Evolutionary conservation across 2,888 invertebrate genomes (phyloP), one percentile per base, ranked within the genome.

Genomic region (Scotopteryx bipunctaria): DNA sequence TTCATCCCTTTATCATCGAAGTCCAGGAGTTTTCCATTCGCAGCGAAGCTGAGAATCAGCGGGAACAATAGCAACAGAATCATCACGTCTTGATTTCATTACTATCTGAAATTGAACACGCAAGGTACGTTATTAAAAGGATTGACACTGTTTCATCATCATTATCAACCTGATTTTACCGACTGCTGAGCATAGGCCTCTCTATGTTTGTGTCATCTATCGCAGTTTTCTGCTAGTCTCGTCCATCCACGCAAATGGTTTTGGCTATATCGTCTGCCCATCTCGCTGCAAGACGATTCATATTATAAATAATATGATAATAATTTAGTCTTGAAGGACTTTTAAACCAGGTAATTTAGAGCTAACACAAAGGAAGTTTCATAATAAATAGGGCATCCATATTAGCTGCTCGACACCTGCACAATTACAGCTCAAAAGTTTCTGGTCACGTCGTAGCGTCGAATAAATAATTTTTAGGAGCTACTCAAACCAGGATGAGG

Each of bases 61-160:
- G 78, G 57, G 54, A 66, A 68, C 62, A 66, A 66, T 58, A 69
- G 59, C 59, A 59, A 37, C 42, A 66, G 64, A 69, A 72, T 56
- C 89, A 89, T 89, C 59, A 78, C 84, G 76, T 71, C 68, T 72
- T 59, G 69, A 70, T 81, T 61, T 73, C 88, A 88, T 87, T 73
- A 80, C 86, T 81, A 66, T 71, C 88, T 88, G 83, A 23, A 84
- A 86, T 17, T 13, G 9, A 45, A 3, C 17, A 25, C 37, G 9
- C 5, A 4, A 9, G 9, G 25, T 25, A 2, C 4, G n/a, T 23
- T n/a, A n/a, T n/a, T n/a, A n/a, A n/a, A n/a, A n/a, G n/a, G n/a
- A n/a, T n/a, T n/a, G n/a, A n/a, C n/a, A n/a, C n/a, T n/a, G n/a
- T n/a, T n/a, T n/a, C n/a, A n/a, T n/a, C n/a, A n/a, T n/a, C n/a